Conservation (phyloP, 92 coral and sea anemone genomes). For the Palythoa grandis region DNA sequence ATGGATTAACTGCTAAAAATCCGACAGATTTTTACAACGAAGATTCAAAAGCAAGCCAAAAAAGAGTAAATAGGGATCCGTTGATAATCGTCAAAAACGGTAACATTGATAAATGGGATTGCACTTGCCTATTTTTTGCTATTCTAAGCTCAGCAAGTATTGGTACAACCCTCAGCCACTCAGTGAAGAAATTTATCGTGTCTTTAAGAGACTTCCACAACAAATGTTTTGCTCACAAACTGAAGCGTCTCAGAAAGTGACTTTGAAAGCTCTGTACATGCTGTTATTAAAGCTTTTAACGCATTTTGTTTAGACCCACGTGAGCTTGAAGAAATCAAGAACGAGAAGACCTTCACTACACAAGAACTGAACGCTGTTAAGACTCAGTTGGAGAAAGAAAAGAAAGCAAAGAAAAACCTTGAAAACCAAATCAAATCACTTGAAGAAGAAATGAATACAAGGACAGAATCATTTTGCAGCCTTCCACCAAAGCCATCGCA, state of each 20-base stretch:
- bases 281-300: conserved; percentile 10
- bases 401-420: not conserved
- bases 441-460: conserved; percentile 29
- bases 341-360: conserved; percentile 10
- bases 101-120: too few species aligned
- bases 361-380: not conserved
- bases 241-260: not conserved
- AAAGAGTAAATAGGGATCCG: too few species aligned
- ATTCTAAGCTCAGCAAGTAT: conserved; percentile 36
- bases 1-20: too few species aligned
- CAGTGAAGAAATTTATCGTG: not conserved
- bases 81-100: too few species aligned
- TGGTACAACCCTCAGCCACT: conserved; percentile 19
- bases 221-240: conserved; percentile 31
- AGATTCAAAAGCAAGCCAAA: too few species aligned
- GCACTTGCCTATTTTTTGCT: too few species aligned
- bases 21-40: too few species aligned
- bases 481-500: conserved; percentile 49
- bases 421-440: not conserved
- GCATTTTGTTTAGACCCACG: not conserved
- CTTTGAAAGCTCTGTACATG: not conserved
- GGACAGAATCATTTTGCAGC: too few species aligned
- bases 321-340: conserved; percentile 20
- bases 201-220: conserved; percentile 41
- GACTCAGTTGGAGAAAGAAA: conserved; percentile 11